Evolutionary conservation across 2,797 vertebrate genomes (phyloP).

Genomic region (Acanthurus lineatus): DNA sequence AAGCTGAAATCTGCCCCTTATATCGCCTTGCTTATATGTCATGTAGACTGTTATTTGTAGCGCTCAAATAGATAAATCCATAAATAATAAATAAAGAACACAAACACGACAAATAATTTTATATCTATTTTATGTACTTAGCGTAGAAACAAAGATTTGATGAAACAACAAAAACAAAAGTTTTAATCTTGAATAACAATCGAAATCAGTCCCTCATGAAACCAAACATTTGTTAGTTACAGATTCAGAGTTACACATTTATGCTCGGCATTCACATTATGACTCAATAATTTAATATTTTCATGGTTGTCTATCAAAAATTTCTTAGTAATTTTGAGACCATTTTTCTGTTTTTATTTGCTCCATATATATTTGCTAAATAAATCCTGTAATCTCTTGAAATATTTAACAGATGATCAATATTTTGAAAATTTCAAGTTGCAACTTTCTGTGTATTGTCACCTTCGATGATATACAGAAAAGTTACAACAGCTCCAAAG

Average conservation of each 20-base stretch:
- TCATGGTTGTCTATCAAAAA: not conserved
- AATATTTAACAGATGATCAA: not conserved
- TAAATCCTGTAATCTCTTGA: not conserved
- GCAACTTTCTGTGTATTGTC: not conserved
- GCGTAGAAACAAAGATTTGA: not conserved
- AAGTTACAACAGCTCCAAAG: not conserved
- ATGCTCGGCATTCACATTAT: not conserved
- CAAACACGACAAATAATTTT: not conserved
- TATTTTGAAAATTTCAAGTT: not conserved
- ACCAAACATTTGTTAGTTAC: not conserved
- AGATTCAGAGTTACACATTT: not conserved
- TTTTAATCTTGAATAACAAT: not conserved
- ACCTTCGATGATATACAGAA: not conserved
- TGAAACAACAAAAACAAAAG: slow-evolving; percentile 9
- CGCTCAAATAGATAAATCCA: not conserved
- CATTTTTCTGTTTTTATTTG: not conserved
- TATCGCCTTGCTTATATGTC: not conserved
- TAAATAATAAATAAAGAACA: not conserved
- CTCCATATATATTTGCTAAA: not conserved
- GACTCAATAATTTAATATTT: not conserved
- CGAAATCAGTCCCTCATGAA: not conserved
- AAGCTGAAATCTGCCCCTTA: not conserved
- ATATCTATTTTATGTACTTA: slow-evolving; percentile 1
- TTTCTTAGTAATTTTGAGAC: not conserved
- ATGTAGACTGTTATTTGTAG: not conserved